Evolutionary conservation across 2,888 invertebrate species (phyloP), one percentile per base, ranked within the genome.

Genomic region (Drosophila phalerata): DNA sequence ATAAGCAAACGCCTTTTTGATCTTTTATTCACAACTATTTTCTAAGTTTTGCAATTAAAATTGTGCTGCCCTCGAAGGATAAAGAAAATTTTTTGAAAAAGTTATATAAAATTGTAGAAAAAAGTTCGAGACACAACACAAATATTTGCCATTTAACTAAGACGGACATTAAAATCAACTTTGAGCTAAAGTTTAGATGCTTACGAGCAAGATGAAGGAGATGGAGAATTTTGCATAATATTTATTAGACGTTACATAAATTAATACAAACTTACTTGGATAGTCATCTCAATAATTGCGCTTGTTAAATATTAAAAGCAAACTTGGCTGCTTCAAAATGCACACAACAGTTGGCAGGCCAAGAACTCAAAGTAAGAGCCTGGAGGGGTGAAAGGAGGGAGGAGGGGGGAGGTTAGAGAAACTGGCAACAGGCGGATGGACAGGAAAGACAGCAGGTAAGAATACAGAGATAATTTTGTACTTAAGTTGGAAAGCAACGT

Each of bases 271-370:
- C 67, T 61, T 70, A 65, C 58, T 76, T 66, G 73, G 61, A 66
- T 57, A 69, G 71, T 73, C 80, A 79, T 69, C 74, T 55, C 68
- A 76, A 85, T 88, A 85, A 88, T 88, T 78, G 86, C 28, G 65
- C 80, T 80, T 69, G 69, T 85, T 83, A 85, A 85, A 83, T 83
- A 85, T 85, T 66, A 76, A 78, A 69, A 69, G 68, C 64, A 60
- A 74, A 77, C 66, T 78, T 63, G 38, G 10, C 64, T 65, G 43
- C 55, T 69, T n/a, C 69, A 62, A 74, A 84, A 81, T 79, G 65
- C 76, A 76, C 75, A 75, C 72, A 72, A 60, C 63, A 74, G 73
- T 77, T 74, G 38, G 37, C 22, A 55, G 45, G 45, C 13, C 30
- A 48, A 48, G 28, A 30, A 15, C 49, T 19, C 13, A 11, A n/a